Conservation (phyloP, 1,140 invertebrate genomes). For the Harpegnathos saltator region DNA sequence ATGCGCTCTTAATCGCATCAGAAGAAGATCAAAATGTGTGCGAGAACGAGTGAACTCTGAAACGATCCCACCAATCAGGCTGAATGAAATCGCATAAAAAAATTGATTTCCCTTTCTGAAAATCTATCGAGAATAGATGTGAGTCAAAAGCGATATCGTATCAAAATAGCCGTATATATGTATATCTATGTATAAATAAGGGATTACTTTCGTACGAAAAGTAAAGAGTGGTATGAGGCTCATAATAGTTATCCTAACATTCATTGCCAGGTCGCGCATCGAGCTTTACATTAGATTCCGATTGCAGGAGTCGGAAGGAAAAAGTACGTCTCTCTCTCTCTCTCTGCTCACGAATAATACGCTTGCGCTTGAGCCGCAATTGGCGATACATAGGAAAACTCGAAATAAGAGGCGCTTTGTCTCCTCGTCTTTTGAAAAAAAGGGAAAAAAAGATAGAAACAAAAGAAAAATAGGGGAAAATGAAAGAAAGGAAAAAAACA, state of each 20-base stretch:
- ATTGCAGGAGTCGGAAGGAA: background rate
- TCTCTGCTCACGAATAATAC: too few species aligned
- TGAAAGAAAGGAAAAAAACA: background rate
- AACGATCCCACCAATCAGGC: background rate
- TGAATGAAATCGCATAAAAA: background rate
- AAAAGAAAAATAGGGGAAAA: background rate
- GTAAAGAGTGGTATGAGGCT: background rate
- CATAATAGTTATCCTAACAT: background rate
- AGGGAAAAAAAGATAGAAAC: background rate
- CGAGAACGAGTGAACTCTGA: too few species aligned
- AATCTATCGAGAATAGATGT: slow-evolving; percentile 29
- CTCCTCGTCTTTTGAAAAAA: slow-evolving; percentile 13
- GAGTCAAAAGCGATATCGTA: slow-evolving; percentile 16
- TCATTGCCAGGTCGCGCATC: background rate
- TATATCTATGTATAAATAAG: slow-evolving; percentile 21
- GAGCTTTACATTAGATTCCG: background rate
- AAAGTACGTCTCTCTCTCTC: background rate
- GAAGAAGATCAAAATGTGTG: too few species aligned
- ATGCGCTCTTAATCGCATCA: too few species aligned
- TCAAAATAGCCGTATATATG: slow-evolving; percentile 17
- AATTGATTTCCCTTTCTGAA: background rate
- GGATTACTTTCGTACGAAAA: background rate
- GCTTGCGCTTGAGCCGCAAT: background rate
- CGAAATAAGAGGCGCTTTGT: background rate
- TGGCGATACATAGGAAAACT: slow-evolving; percentile 1